Conservation (phyloP, 2,797 vertebrate species). For the Karalla daura region DNA sequence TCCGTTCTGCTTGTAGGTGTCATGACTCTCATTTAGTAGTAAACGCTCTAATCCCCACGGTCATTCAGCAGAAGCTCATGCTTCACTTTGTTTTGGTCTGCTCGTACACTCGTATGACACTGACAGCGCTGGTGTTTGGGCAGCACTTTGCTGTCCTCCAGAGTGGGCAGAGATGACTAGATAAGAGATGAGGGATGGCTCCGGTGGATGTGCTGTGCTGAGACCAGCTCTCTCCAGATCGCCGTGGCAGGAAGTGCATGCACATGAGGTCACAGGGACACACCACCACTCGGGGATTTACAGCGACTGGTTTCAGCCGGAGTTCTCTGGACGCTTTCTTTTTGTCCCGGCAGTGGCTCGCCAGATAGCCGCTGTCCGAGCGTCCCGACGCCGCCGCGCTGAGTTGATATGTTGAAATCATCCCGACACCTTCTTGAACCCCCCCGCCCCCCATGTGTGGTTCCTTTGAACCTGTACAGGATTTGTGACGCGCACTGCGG, state of each 20-base stretch:
- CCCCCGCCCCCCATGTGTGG: constrained; percentile 2
- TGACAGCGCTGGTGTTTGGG: neutral
- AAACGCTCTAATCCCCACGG: no score
- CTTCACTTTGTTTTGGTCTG: neutral
- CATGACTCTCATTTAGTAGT: no score
- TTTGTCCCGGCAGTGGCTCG: constrained; percentile 15
- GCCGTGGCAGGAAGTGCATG: constrained; percentile 71
- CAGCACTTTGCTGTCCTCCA: constrained; percentile 16
- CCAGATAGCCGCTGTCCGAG: constrained; percentile 30
- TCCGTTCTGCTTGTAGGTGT: no score
- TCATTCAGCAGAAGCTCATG: neutral
- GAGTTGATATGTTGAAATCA: constrained; percentile 41
- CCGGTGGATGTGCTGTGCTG: constrained; percentile 46
- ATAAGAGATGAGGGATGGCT: constrained; percentile 53
- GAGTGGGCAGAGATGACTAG: constrained; percentile 57
- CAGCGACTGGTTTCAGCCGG: constrained; percentile 71
- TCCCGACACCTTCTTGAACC: constrained; percentile 21
- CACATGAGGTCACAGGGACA: constrained; percentile 75
- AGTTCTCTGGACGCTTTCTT: constrained; percentile 52
- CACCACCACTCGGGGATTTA: constrained; percentile 69
- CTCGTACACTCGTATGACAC: neutral
- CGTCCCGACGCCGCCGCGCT: constrained; percentile 14
- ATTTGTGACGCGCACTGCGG: constrained; percentile 31
- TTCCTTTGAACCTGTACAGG: constrained; percentile 15
- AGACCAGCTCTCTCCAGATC: constrained; percentile 41